Base-by-base conservation (phyloP, 2,888 invertebrate species). In the Neoascia interrupta region DNA sequence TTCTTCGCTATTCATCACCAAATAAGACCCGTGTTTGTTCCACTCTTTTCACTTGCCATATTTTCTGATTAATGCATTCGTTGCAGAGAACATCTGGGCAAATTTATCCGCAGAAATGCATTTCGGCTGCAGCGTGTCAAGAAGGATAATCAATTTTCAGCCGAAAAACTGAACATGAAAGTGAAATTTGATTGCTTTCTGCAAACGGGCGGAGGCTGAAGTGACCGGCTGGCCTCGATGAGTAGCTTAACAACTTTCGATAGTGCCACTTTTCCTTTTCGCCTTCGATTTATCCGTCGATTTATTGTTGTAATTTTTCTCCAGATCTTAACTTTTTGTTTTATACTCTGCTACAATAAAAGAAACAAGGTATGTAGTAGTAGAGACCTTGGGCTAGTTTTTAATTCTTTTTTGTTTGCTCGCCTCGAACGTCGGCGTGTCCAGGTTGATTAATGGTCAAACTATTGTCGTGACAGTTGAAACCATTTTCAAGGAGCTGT, bases 351-450 rank as follows among this genome's bases (percentile, higher is more conserved):
- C 37, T 36, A n/a, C n/a, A n/a, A n/a, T n/a, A n/a, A n/a, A n/a
- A n/a, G n/a, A n/a, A n/a, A 31, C 63, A 41, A 26, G 11, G 8
- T 47, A 28, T 11, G n/a, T 6, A 23, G 15, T 1, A 10, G 19
- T 60, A 16, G 28, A 53, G 76, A 76, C 76, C 76, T 76, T 76
- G 76, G 64, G 53, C 76, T 72, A 76, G 76, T 76, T 76, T 72
- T 51, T 53, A 39, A 43, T 56, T 47, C 6, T 39, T 61, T 19
- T 28, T 18, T 34, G 13, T 26, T 31, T 19, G 19, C 41, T 16
- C 56, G 21, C 36, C 49, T 70, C 45, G 26, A 28, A 61, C 49
- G 41, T 56, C 18, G 49, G 53, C 16, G 31, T 68, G 43, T 61
- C 51, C n/a, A n/a, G n/a, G 61, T 64, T 76, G 72, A 76, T 76